These are phyloP conservation scores for Cataglyphis rosenhaueri DNA, from an alignment of 2,888 invertebrate species.

Conservation along the genomic window DNA sequence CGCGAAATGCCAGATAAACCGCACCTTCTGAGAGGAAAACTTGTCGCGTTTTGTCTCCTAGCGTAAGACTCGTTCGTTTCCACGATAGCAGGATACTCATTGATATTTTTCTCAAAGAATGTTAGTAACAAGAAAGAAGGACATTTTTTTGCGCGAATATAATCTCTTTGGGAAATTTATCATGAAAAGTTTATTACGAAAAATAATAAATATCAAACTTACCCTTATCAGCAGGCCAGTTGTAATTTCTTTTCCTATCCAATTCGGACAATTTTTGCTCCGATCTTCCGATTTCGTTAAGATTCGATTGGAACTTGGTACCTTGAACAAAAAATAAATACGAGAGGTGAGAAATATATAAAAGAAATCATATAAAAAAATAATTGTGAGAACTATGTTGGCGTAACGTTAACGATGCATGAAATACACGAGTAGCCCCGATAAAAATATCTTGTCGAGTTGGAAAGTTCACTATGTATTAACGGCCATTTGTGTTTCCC, in stretches of 20 bases:
- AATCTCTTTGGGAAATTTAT: neutral
- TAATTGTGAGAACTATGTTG: neutral
- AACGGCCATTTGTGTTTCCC: constrained; percentile 8
- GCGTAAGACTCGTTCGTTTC: constrained; percentile 52
- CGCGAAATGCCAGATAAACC: constrained; percentile 64
- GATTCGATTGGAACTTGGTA: constrained; percentile 82
- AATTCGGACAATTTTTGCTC: constrained; percentile 83
- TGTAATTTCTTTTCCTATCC: constrained; percentile 81
- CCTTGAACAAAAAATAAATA: constrained; percentile 64
- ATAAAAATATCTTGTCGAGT: neutral
- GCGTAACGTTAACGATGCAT: neutral
- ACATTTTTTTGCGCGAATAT: neutral
- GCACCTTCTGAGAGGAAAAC: constrained; percentile 46
- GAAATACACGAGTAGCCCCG: neutral
- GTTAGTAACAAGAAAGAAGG: neutral
- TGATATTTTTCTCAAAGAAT: neutral
- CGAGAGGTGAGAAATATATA: constrained; percentile 29
- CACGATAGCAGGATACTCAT: constrained; percentile 15
- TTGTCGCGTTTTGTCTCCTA: constrained; percentile 57
- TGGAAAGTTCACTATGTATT: neutral
- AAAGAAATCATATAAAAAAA: neutral
- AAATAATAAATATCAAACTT: constrained; percentile 61
- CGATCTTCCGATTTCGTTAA: constrained; percentile 85
- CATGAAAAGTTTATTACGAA: neutral
- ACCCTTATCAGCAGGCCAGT: constrained; percentile 81